These are phyloP conservation scores for Meandrina meandrites DNA, from an alignment of 92 coral and sea anemone genomes.

Conservation along the genomic window DNA sequence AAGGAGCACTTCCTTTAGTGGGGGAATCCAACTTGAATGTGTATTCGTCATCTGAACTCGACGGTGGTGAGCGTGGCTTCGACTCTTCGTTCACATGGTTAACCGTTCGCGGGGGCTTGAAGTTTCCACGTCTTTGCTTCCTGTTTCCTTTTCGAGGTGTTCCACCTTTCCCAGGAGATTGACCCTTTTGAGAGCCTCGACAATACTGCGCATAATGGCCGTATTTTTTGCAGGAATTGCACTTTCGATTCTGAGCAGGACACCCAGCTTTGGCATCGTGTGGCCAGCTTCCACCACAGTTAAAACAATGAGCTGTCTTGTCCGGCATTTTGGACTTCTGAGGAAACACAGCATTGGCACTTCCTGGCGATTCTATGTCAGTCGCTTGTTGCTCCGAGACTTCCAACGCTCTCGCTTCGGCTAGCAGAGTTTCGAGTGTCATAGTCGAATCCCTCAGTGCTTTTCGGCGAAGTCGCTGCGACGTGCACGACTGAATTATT, in stretches of 20 bases:
- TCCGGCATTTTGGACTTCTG: constrained; percentile 2
- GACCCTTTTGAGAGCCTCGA: constrained; percentile 16
- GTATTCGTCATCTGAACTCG: constrained; percentile 53
- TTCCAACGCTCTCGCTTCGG: constrained; percentile 17
- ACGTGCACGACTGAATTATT: constrained; percentile 17
- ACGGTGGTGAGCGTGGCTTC: constrained; percentile 19
- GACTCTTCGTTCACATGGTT: no score
- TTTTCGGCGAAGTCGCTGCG: no score
- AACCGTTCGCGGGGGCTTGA: constrained; percentile 9
- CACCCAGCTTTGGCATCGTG: constrained; percentile 43
- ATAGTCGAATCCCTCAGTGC: constrained; percentile 17
- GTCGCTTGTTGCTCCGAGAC: constrained; percentile 30
- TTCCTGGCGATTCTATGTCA: constrained; percentile 36
- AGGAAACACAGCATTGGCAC: constrained; percentile 42
- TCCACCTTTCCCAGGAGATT: not conserved
- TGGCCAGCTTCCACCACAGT: constrained; percentile 46
- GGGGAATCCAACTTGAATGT: constrained; percentile 13
- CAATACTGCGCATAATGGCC: constrained; percentile 40
- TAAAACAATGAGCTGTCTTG: constrained; percentile 25
- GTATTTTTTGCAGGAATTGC: constrained; percentile 46
- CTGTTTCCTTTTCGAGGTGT: constrained; percentile 2
- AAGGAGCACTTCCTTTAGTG: constrained; percentile 17
- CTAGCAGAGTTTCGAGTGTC: constrained; percentile 26
- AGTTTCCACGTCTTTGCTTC: not conserved
- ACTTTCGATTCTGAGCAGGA: constrained; percentile 44